Base-by-base conservation (phyloP, 2,113 vertebrate genomes). In the Melanotaenia duboulayi region DNA sequence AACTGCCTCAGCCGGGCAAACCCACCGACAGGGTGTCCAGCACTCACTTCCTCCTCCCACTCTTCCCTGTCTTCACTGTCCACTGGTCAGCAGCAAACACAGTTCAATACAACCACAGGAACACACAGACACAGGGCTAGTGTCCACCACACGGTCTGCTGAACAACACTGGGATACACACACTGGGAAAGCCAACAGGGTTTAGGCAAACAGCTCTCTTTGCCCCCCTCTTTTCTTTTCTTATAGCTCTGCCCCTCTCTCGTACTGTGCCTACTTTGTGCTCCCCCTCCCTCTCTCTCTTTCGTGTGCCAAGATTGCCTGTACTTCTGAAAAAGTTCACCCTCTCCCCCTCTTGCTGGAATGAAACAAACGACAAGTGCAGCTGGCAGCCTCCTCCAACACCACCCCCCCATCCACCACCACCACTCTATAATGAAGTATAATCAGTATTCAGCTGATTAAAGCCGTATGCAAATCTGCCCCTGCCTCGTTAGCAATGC, bases 381-480 rank as follows among this genome's bases (percentile, higher is more conserved):
- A 97, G 97, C 96, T 97, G 96, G 96, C 96, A 94, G 95, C 95
- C 94, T 95, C 96, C 96, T 75, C 83, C 65, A 72, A 58, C 76
- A 71, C 80, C 6, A 1, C 10, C 23, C 2, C 28, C 20, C 25
- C 62, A 28, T 6, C 23, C 35, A 16, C 42, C 39, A 44, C 44
- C 56, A 71, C 67, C 71, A 76, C 76, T 81, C 85, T 82, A 96
- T 98, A 99, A 99, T 98, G 96, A 99, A 97, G 95, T 94, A 95
- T 98, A 98, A 99, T 99, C 97, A 99, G 97, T 98, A 98, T 99
- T 96, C 96, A 95, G 91, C 95, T 99, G 96, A 99, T 98, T 98
- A 98, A 96, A 97, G 95, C 94, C 94, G 93, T 98, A 98, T 99
- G 97, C 97, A 99, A 98, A 99, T 99, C 94, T 95, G 79, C 87